Evolutionary conservation across 2,113 vertebrate species (phyloP), one percentile per base, ranked within the genome.

Genomic region (Scomber scombrus): DNA sequence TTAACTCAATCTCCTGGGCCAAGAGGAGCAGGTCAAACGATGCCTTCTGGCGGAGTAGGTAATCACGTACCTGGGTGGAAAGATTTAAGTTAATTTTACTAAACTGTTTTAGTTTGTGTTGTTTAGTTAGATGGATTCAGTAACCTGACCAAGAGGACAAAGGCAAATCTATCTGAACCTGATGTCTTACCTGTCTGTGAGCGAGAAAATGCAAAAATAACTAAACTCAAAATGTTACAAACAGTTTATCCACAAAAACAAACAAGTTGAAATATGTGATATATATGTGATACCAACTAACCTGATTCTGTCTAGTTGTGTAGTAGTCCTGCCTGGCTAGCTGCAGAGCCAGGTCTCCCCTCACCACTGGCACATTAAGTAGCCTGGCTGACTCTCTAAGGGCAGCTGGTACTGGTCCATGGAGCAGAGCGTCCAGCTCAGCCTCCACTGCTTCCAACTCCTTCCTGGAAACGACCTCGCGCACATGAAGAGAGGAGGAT

Each of bases 11-110:
- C 89, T 97, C 94, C 88, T 90, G 97, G 40, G 93, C 94, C 70
- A 98, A 82, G 46, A 94, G 95, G 49, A 99, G 75, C 80, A 99
- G 88, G 26, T 99, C 97, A 87, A 97, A 97, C 3, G 95, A 97
- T 2, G 96, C 95, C 80, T 96, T 98, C 85, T 98, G 98, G 50
- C 93, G 95, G 68, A 97, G 90, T 23, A 99, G 89, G 80, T 96
- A 95, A 84, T 93, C 93, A 19, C 93, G 92, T 68, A 98, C 93
- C 81, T 96, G n/a, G 23, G 6, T 31, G 47, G 0, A 26, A 21
- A 64, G 51, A 40, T 40, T 40, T 40, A 40, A 40, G 34, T 40
- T 40, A 2, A 40, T 40, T 40, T 40, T 9, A 40, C 34, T 34
- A 7, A 34, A 34, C 4, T 40, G 34, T 40, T 40, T 40, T 40